Conservation (phyloP, 2,113 vertebrate genomes). For the Amphiprion ocellaris region DNA sequence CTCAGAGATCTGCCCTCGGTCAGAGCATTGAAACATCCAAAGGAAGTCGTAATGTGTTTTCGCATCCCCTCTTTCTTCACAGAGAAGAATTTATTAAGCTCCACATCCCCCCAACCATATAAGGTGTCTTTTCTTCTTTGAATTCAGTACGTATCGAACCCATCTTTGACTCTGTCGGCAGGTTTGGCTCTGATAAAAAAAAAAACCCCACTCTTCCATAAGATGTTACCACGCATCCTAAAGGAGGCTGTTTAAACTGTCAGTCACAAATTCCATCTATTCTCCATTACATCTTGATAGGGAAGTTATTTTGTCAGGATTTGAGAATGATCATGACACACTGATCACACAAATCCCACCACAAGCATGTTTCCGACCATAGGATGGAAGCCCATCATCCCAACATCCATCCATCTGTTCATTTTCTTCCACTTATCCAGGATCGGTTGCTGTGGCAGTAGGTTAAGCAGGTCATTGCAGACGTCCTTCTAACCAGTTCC, state of each 20-base stretch:
- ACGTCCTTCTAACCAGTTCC: too few relatives aligned
- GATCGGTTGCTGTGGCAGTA: too few relatives aligned
- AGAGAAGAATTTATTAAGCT: neutral
- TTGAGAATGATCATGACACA: neutral
- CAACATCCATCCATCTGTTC: too few relatives aligned
- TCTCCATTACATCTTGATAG: neutral
- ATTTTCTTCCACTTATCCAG: too few relatives aligned
- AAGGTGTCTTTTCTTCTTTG: neutral
- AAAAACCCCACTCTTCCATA: neutral
- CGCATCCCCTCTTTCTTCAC: neutral
- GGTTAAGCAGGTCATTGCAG: too few relatives aligned
- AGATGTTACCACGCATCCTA: neutral
- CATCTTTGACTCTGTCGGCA: too few relatives aligned
- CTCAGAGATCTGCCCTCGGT: too few relatives aligned
- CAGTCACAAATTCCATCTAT: neutral
- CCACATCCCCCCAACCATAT: neutral
- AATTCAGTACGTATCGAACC: neutral
- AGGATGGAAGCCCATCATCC: too few relatives aligned
- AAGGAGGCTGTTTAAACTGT: neutral
- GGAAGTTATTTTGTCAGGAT: neutral
- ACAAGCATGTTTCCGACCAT: too few relatives aligned
- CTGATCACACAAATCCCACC: too few relatives aligned
- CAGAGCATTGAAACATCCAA: too few relatives aligned
- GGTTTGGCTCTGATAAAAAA: neutral
- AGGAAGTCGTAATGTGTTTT: neutral